phyloP scores from a whole-genome alignment of 1,140 invertebrate genomes.

The Penaeus japonicus region DNA sequence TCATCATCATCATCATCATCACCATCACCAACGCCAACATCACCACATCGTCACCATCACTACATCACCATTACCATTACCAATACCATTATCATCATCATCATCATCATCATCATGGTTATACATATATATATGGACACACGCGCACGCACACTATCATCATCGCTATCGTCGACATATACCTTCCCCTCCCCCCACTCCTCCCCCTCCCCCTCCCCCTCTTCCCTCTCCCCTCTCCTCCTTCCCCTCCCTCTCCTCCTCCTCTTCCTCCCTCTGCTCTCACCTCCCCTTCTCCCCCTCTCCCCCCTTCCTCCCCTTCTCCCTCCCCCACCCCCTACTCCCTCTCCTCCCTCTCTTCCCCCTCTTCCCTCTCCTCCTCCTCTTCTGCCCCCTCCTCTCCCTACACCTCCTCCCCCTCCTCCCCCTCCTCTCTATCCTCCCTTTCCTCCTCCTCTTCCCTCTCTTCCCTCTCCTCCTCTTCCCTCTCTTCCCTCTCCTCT shows the following conservation, averaged over 20 bases:
- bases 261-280: neutral
- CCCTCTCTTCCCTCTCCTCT: neutral
- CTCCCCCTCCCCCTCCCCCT: neutral
- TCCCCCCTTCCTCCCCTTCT: neutral
- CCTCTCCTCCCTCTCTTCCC: neutral
- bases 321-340: neutral
- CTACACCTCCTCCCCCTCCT: neutral
- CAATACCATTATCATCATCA: neutral
- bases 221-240: neutral
- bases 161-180: neutral
- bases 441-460: neutral
- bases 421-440: neutral
- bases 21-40: neutral
- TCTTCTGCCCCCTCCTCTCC: neutral
- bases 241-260: neutral
- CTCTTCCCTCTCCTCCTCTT: neutral
- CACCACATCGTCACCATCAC: neutral
- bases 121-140: too few relatives aligned
- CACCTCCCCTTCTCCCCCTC: neutral
- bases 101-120: neutral
- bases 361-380: neutral
- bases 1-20: conserved; percentile 6
- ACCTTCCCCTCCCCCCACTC: neutral
- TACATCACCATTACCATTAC: neutral
- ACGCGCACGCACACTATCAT: too few relatives aligned